These are phyloP conservation scores for Cyclargus thomasi DNA, from an alignment of 1,140 invertebrate genomes.

Conservation along the genomic window DNA sequence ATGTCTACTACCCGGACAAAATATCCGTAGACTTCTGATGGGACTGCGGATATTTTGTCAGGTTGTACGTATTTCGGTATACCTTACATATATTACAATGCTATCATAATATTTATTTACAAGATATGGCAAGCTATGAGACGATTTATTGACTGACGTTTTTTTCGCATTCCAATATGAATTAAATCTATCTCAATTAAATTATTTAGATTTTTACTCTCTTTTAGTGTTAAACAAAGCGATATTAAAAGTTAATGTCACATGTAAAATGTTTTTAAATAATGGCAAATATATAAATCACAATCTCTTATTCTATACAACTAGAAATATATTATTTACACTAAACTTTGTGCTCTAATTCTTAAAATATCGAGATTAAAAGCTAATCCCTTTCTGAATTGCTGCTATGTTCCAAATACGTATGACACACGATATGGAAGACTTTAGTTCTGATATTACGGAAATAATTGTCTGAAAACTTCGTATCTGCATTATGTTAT, in stretches of 20 bases:
- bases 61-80: slow-evolving; percentile 22
- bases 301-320: neutral
- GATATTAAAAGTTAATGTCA: neutral
- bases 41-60: neutral
- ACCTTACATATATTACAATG: slow-evolving; percentile 32
- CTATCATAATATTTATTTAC: slow-evolving; percentile 44
- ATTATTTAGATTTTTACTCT: too few relatives aligned
- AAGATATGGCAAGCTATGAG: slow-evolving; percentile 49
- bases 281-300: slow-evolving; percentile 8
- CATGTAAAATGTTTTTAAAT: neutral
- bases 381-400: too few relatives aligned
- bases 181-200: too few relatives aligned
- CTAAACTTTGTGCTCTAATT: neutral
- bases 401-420: too few relatives aligned
- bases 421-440: too few relatives aligned
- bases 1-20: slow-evolving; percentile 22
- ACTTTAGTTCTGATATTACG: too few relatives aligned
- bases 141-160: neutral
- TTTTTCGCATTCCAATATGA: too few relatives aligned
- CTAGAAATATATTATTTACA: neutral
- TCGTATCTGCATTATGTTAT: slow-evolving; percentile 23
- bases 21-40: neutral
- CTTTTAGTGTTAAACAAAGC: neutral
- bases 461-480: too few relatives aligned
- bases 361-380: too few relatives aligned